Evolutionary conservation across 2,113 vertebrate genomes (phyloP).

Genomic region (Cinclus mexicanus): DNA sequence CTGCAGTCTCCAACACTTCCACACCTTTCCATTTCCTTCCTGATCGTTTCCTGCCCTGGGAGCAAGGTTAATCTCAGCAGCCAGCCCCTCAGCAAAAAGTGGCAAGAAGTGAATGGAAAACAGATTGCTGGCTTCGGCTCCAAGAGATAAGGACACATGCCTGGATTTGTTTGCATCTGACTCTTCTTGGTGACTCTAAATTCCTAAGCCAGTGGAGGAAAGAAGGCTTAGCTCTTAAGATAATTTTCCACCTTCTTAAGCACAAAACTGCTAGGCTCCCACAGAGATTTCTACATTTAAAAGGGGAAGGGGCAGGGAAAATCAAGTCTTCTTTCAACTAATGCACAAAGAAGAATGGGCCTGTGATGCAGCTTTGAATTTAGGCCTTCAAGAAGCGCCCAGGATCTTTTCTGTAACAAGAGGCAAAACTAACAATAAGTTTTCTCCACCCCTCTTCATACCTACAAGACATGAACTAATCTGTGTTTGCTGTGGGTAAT

Average conservation of each 20-base stretch:
- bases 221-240: slow-evolving; percentile 39
- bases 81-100: slow-evolving; percentile 27
- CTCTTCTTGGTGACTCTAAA: slow-evolving; percentile 1
- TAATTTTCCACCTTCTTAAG: slow-evolving; percentile 51
- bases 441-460: neutral
- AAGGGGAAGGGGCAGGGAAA: neutral
- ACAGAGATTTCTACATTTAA: slow-evolving; percentile 6
- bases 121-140: slow-evolving; percentile 15
- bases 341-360: neutral
- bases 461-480: neutral
- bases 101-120: slow-evolving; percentile 18
- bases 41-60: slow-evolving; percentile 1
- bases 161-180: neutral
- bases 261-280: neutral
- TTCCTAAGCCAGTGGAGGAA: slow-evolving; percentile 31
- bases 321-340: neutral
- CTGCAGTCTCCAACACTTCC: neutral
- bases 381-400: neutral
- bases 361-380: neutral
- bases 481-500: neutral
- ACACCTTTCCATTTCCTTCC: neutral
- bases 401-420: neutral
- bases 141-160: slow-evolving; percentile 29
- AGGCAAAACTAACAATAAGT: neutral
- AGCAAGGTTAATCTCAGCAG: slow-evolving; percentile 36